Percentiles rank a stretch among this genome's conserved stretches.
Conservation (phyloP, 2,797 vertebrate genomes). For the Spheniscus humboldti region DNA sequence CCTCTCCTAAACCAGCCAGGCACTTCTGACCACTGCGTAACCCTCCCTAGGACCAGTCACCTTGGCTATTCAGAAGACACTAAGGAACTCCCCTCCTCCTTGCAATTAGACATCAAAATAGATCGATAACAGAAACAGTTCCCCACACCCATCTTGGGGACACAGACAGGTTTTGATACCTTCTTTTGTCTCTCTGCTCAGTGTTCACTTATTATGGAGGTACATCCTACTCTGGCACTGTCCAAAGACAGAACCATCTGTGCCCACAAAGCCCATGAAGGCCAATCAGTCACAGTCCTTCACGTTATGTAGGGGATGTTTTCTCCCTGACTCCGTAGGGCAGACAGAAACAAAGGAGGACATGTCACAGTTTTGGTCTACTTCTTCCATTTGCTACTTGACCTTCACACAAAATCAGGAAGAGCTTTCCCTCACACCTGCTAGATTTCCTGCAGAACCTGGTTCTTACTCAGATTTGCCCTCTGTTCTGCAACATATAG, state of each 20-base stretch:
- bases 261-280: background rate
- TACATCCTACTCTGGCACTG: background rate
- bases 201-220: background rate
- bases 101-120: background rate
- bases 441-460: background rate
- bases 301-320: rapidly evolving
- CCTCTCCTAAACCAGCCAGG: background rate
- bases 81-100: background rate
- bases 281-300: background rate
- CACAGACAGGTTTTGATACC: background rate
- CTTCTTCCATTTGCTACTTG: background rate
- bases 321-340: background rate
- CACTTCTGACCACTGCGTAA: background rate
- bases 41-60: background rate
- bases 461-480: background rate
- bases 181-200: background rate
- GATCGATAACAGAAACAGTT: background rate
- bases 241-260: background rate
- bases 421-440: background rate
- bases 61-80: background rate
- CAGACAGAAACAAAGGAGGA: background rate
- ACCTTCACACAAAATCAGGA: background rate
- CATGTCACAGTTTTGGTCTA: background rate
- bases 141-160: background rate
- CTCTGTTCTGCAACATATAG: background rate